Conservation (phyloP, 2,888 invertebrate species). For the Orchestes rusci region DNA sequence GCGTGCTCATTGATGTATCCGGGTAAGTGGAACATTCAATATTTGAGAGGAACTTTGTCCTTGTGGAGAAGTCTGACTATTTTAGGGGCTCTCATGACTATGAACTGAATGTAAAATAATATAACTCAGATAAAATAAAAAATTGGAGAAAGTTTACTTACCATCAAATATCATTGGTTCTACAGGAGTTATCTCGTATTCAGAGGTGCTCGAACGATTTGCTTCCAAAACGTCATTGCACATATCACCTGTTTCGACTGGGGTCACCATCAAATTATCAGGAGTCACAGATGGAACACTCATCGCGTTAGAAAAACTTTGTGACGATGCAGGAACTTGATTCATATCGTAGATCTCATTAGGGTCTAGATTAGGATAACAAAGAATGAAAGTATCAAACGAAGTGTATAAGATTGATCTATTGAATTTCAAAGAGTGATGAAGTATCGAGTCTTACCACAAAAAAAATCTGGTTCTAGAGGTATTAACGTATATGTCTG, state of each 20-base stretch:
- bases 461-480: neutral
- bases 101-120: too few relatives aligned
- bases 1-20: neutral
- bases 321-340: too few relatives aligned
- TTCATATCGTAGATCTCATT: too few relatives aligned
- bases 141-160: neutral
- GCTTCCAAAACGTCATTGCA: neutral
- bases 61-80: neutral
- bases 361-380: neutral
- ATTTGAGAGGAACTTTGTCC: neutral
- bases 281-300: too few relatives aligned
- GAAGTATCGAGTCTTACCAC: too few relatives aligned
- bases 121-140: neutral
- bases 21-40: slow-evolving; percentile 1
- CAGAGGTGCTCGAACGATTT: slow-evolving; percentile 1
- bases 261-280: too few relatives aligned
- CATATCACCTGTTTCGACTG: neutral
- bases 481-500: neutral
- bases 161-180: slow-evolving; percentile 1
- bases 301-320: too few relatives aligned
- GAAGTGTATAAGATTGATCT: neutral
- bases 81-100: neutral
- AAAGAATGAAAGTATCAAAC: neutral
- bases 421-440: too few relatives aligned
- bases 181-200: slow-evolving; percentile 1